phyloP scores from a whole-genome alignment of 2,888 invertebrate species.

The Acleris holmiana region DNA sequence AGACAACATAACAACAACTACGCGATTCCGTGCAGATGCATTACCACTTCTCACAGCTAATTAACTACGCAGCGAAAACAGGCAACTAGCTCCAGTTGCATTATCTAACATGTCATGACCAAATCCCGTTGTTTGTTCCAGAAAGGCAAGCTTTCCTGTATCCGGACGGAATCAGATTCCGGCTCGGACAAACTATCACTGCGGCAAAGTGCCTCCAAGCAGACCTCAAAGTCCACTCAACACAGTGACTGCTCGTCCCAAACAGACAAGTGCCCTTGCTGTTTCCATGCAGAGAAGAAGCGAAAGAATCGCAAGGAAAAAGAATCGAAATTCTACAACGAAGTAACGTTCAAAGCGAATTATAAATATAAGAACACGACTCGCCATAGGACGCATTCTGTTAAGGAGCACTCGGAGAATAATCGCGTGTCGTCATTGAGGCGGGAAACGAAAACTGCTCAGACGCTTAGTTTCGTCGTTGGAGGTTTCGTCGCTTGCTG shows the following conservation, averaged over 20 bases:
- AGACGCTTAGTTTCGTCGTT: constrained; percentile 93
- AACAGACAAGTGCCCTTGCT: constrained; percentile 73
- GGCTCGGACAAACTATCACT: constrained; percentile 75
- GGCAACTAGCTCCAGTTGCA: no score
- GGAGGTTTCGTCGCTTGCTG: constrained; percentile 95
- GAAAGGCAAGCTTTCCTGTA: constrained; percentile 74
- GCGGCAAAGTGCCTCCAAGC: constrained; percentile 70
- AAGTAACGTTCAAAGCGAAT: constrained; percentile 75
- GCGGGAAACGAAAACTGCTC: constrained; percentile 94
- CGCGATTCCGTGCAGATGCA: no score
- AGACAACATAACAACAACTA: no score
- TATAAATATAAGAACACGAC: constrained; percentile 73
- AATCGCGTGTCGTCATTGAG: constrained; percentile 88
- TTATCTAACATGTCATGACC: constrained; percentile 5
- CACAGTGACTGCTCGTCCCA: constrained; percentile 69
- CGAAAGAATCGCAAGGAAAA: constrained; percentile 61
- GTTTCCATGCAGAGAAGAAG: constrained; percentile 67
- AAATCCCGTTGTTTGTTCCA: constrained; percentile 60
- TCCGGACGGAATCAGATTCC: constrained; percentile 78
- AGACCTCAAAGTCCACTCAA: constrained; percentile 65
- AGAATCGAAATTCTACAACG: constrained; percentile 69
- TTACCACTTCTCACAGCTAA: no score
- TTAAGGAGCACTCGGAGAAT: constrained; percentile 82
- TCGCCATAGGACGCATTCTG: constrained; percentile 78
- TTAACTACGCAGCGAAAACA: no score